Conservation (phyloP, 2,113 vertebrate species). For the Gambusia holbrooki region DNA sequence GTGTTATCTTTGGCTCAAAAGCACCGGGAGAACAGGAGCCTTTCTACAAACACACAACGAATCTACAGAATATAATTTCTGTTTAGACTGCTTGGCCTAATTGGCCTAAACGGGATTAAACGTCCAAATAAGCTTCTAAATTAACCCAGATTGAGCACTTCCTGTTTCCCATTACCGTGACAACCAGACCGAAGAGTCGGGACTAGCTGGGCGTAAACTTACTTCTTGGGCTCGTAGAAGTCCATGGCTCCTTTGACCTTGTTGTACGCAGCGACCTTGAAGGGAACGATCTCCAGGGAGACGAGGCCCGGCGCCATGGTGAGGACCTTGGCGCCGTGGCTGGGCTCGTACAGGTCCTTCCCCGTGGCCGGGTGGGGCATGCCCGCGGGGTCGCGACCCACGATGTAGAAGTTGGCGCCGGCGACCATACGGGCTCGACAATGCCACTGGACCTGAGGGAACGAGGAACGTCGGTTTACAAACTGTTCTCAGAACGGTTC, state of each 20-base stretch:
- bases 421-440: slow-evolving; percentile 97
- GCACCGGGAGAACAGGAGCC: slow-evolving; percentile 24
- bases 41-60: slow-evolving; percentile 33
- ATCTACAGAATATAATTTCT: slow-evolving; percentile 44
- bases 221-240: slow-evolving; percentile 94
- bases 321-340: slow-evolving; percentile 95
- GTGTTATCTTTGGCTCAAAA: slow-evolving; percentile 71
- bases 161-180: background rate
- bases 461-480: background rate
- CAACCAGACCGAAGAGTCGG: background rate
- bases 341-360: slow-evolving; percentile 95
- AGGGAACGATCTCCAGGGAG: slow-evolving; percentile 95
- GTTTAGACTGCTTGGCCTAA: slow-evolving; percentile 51
- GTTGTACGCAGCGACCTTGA: slow-evolving; percentile 97
- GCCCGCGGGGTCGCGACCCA: slow-evolving; percentile 95
- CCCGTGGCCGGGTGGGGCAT: slow-evolving; percentile 95
- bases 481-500: background rate
- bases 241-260: slow-evolving; percentile 94
- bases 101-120: slow-evolving; percentile 41
- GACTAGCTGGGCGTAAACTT: slow-evolving; percentile 66
- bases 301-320: slow-evolving; percentile 98
- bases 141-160: slow-evolving; percentile 18
- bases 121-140: slow-evolving; percentile 29
- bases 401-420: slow-evolving; percentile 98
- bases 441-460: slow-evolving; percentile 95